Evolutionary conservation across 2,113 vertebrate genomes (phyloP).

Genomic region (Cettia cetti): DNA sequence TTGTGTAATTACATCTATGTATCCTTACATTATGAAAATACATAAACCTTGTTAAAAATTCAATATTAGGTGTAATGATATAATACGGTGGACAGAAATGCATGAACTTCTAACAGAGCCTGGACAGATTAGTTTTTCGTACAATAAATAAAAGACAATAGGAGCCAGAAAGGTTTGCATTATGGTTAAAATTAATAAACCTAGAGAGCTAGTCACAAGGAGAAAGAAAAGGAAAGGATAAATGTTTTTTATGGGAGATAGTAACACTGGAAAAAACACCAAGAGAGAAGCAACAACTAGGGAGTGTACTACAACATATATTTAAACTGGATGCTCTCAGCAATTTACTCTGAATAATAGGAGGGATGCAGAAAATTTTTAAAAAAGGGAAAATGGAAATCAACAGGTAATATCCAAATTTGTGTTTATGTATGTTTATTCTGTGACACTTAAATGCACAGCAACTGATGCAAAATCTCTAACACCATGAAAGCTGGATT

Average conservation of each 20-base stretch:
- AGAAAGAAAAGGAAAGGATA: background rate
- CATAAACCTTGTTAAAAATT: background rate
- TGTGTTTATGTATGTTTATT: background rate
- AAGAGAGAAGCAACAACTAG: background rate
- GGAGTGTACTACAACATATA: background rate
- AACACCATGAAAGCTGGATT: background rate
- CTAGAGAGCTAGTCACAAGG: background rate
- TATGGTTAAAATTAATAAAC: background rate
- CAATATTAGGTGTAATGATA: background rate
- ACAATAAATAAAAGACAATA: background rate
- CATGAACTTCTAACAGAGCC: background rate
- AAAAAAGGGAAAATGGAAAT: background rate
- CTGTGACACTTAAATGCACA: background rate
- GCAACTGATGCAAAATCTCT: background rate
- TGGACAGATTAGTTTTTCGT: background rate
- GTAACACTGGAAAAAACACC: background rate
- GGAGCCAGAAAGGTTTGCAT: background rate
- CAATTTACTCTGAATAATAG: background rate
- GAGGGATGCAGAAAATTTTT: background rate
- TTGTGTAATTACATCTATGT: background rate
- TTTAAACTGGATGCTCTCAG: background rate
- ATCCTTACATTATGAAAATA: background rate
- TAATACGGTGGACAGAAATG: background rate
- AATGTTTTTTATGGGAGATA: background rate
- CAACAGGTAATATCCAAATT: background rate